phyloP scores from a whole-genome alignment of 2,113 vertebrate genomes.

The Polyodon spathula region DNA sequence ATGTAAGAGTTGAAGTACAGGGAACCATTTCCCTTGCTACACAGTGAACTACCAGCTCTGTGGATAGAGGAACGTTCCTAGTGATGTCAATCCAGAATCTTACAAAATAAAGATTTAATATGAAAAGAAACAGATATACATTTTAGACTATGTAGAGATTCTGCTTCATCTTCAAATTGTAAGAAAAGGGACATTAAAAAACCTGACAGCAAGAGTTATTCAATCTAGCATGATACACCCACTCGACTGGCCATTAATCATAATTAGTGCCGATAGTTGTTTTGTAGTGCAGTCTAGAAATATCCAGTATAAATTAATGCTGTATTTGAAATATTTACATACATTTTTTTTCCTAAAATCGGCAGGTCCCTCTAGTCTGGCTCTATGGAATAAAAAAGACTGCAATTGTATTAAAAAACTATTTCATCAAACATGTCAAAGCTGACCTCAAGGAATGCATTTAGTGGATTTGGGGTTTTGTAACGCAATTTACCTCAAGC shows the following conservation, averaged over 20 bases:
- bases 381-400: slow-evolving; percentile 53
- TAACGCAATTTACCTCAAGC: slow-evolving; percentile 85
- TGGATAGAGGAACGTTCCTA: no score
- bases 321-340: slow-evolving; percentile 64
- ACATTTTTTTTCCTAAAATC: slow-evolving; percentile 47
- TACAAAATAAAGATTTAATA: no score
- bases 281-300: slow-evolving; percentile 67
- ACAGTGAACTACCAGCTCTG: no score
- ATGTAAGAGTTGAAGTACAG: no score
- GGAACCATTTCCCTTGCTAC: no score
- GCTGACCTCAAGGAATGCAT: slow-evolving; percentile 57
- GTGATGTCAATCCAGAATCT: no score
- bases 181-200: neutral
- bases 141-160: no score
- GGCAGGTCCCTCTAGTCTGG: slow-evolving; percentile 63
- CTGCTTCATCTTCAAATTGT: no score
- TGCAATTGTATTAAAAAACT: slow-evolving; percentile 78
- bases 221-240: slow-evolving; percentile 76
- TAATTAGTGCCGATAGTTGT: slow-evolving; percentile 82
- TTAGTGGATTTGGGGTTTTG: slow-evolving; percentile 66
- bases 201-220: slow-evolving; percentile 52
- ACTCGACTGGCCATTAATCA: slow-evolving; percentile 85
- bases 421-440: slow-evolving; percentile 71
- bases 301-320: slow-evolving; percentile 68
- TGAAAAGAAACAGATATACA: no score